A percentile compares a stretch with the other conserved stretches of the same genome.
Evolutionary conservation across 2,888 invertebrate species (phyloP).

Genomic region (Polydrusus tereticollis): DNA sequence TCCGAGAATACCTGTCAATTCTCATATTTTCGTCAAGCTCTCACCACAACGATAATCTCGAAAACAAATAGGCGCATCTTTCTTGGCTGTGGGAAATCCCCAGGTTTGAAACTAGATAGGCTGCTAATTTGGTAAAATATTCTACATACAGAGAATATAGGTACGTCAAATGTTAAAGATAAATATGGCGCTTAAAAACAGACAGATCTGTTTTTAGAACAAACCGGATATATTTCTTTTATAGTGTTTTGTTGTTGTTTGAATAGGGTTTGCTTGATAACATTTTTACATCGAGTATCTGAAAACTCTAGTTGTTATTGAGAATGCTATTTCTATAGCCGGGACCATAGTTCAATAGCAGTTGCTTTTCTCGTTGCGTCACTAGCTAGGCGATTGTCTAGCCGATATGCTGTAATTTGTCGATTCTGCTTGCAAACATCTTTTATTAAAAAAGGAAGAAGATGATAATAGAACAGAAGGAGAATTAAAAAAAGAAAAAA

Average conservation of each 20-base stretch:
- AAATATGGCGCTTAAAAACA: slow-evolving; percentile 10
- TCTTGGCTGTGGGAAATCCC: slow-evolving; percentile 39
- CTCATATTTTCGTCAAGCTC: slow-evolving; percentile 30
- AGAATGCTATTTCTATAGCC: not conserved
- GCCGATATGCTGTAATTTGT: no score
- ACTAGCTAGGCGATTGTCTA: no score
- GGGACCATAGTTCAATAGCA: not conserved
- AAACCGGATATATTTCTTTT: not conserved
- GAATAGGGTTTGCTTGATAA: not conserved
- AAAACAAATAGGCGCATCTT: slow-evolving; percentile 33
- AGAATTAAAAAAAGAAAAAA: no score
- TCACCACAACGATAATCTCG: slow-evolving; percentile 33
- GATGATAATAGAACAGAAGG: no score
- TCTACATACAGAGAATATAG: not conserved
- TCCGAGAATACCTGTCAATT: slow-evolving; percentile 39
- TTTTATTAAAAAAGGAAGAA: no score
- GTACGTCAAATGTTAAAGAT: not conserved
- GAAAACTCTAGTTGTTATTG: not conserved
- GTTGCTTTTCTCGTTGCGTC: no score
- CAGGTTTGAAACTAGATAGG: slow-evolving; percentile 36
- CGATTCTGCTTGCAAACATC: no score
- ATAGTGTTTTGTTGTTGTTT: not conserved
- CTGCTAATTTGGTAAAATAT: slow-evolving; percentile 31
- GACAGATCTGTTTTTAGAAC: not conserved
- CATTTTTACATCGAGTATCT: not conserved